Base-by-base conservation (phyloP, 2,113 vertebrate genomes). In the Paratilapia polleni region DNA sequence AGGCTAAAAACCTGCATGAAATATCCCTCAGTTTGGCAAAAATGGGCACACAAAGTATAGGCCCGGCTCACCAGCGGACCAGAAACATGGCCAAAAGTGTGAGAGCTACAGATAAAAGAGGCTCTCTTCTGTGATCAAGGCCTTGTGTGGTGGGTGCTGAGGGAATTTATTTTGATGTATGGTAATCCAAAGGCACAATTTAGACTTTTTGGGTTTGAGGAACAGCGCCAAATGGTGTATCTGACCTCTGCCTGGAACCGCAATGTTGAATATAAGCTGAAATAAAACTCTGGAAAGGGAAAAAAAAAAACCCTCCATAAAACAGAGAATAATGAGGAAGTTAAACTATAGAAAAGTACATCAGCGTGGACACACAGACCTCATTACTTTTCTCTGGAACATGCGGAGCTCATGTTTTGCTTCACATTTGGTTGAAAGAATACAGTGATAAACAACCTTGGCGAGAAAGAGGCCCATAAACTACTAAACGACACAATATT, bases 11-110 rank as follows among this genome's bases (percentile, higher is more conserved):
- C 61, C 83, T 70, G 85, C 87, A 85, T 84, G 83, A 94, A 93
- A 89, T 82, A 77, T 85, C 86, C 90, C 84, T 83, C 77, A 61
- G 87, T 90, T 93, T 92, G 94, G 94, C 93, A 83, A 91, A 92
- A 93, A 90, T 76, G 90, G 85, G 64, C 84, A 80, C 74, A 68
- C 82, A 95, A 92, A 95, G 90, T 95, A 94, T 77, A 95, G 92
- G 78, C 90, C 86, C 36, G 81, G 88, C 86, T 94, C 90, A 91
- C 90, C 89, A 91, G 87, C 28, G 86, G 88, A 95, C 95, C 93
- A 94, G 93, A 94, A 94, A 95, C 93, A 94, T 75, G 86, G 91
- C 93, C 94, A 86, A 88, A 89, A 91, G 92, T 94, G 94, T 94
- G 94, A 94, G 93, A 83, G 93, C 91, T 76, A 87, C 89, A 89